A percentile compares a stretch with the other conserved stretches of the same genome.
Evolutionary conservation across 1,140 invertebrate genomes (phyloP).

Genomic region (Chrysomallon squamiferum): DNA sequence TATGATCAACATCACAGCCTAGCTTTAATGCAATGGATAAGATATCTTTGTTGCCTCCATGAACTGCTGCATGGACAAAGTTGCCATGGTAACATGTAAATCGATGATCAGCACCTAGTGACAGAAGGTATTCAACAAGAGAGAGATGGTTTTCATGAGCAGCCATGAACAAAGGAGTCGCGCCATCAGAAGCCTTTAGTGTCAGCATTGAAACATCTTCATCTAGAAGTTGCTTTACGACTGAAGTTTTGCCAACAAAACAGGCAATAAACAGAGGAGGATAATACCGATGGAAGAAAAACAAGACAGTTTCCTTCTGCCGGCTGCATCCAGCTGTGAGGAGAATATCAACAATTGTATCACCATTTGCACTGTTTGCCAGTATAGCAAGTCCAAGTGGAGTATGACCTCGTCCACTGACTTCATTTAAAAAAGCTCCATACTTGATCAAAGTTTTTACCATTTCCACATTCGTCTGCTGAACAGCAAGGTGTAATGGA

Average conservation of each 20-base stretch:
- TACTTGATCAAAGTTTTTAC: slow-evolving; percentile 22
- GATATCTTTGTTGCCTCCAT: slow-evolving; percentile 14
- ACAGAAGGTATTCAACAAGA: slow-evolving; percentile 36
- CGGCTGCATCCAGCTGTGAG: slow-evolving; percentile 20
- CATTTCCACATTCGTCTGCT: slow-evolving; percentile 17
- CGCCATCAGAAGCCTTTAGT: slow-evolving; percentile 21
- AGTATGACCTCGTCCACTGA: slow-evolving; percentile 22
- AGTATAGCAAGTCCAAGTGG: slow-evolving; percentile 26
- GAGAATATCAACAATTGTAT: slow-evolving; percentile 15
- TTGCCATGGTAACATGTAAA: slow-evolving; percentile 28
- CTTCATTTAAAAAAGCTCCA: slow-evolving; percentile 28
- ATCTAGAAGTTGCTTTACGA: slow-evolving; percentile 25
- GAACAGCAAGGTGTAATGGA: slow-evolving; percentile 33
- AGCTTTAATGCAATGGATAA: slow-evolving; percentile 22
- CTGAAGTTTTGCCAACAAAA: slow-evolving; percentile 28
- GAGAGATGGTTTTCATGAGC: slow-evolving; percentile 38
- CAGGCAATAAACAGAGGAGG: slow-evolving; percentile 31
- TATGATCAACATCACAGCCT: slow-evolving; percentile 22
- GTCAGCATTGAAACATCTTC: slow-evolving; percentile 10
- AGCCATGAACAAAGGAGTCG: slow-evolving; percentile 47
- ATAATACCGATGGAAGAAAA: slow-evolving; percentile 23
- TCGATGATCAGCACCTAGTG: slow-evolving; percentile 36
- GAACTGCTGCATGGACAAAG: slow-evolving; percentile 32
- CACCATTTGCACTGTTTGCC: background rate
- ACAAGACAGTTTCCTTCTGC: slow-evolving; percentile 20